These are phyloP conservation scores for Mythimna impura DNA, from an alignment of 2,888 invertebrate genomes.

Conservation along the genomic window DNA sequence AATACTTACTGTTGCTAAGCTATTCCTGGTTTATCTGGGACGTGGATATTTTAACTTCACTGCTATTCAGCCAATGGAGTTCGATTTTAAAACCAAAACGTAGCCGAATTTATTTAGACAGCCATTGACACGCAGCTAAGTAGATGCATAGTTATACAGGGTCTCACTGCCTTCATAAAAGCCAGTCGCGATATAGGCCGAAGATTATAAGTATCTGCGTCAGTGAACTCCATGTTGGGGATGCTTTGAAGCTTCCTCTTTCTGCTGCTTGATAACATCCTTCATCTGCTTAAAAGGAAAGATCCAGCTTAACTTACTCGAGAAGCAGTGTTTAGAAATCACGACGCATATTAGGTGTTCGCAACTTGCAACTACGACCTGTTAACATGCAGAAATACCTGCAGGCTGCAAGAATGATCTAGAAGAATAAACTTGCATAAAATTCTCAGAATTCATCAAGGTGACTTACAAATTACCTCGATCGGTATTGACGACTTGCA, in stretches of 20 bases:
- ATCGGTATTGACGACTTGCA: constrained; percentile 5
- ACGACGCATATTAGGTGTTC: background rate
- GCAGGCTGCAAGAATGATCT: background rate
- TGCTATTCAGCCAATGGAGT: background rate
- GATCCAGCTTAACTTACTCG: background rate
- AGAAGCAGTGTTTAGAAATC: background rate
- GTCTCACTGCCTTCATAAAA: no score
- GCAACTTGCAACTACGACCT: background rate
- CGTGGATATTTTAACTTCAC: background rate
- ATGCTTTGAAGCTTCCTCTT: background rate
- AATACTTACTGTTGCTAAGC: background rate
- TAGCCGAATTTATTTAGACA: no score
- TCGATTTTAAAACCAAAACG: no score
- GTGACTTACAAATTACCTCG: background rate
- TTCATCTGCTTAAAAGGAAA: background rate
- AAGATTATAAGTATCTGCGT: no score
- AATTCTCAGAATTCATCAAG: background rate
- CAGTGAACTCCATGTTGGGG: no score
- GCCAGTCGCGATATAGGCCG: no score
- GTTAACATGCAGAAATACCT: background rate
- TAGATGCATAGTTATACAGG: no score
- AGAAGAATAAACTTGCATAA: constrained; percentile 10
- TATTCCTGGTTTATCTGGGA: background rate
- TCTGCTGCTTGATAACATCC: background rate
- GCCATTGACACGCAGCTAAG: no score